These are phyloP conservation scores for Drosophila willistoni DNA, from an alignment of 1,140 invertebrate genomes.

Conservation along the genomic window DNA sequence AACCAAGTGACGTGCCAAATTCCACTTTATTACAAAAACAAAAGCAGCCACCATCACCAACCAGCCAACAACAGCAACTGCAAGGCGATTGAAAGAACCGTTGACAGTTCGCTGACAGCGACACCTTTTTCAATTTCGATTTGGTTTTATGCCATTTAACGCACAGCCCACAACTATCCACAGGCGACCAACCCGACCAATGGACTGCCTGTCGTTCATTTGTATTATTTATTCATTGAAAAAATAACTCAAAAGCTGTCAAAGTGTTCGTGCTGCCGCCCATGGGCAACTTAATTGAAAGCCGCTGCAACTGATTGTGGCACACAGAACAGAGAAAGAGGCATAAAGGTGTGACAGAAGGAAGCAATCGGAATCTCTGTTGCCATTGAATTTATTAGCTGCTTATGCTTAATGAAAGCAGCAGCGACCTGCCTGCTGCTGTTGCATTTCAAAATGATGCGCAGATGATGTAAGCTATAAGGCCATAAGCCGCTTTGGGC, in stretches of 20 bases:
- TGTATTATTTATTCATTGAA: constrained; percentile 58
- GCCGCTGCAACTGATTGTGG: constrained; percentile 10
- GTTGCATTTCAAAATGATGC: constrained; percentile 4
- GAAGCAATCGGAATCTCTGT: background rate
- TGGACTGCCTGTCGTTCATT: constrained; percentile 31
- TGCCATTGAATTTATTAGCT: constrained; percentile 44
- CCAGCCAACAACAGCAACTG: constrained; percentile 14
- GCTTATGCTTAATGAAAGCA: constrained; percentile 38
- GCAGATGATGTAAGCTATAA: constrained; percentile 3
- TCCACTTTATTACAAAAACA: constrained; percentile 74
- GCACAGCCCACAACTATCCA: constrained; percentile 39
- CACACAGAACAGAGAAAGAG: constrained; percentile 1
- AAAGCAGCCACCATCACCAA: constrained; percentile 17
- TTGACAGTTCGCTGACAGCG: constrained; percentile 62
- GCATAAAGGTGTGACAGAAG: background rate
- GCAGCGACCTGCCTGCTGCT: background rate
- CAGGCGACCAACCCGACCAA: background rate
- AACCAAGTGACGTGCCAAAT: constrained; percentile 74
- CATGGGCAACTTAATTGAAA: constrained; percentile 61
- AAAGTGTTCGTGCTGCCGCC: constrained; percentile 36
- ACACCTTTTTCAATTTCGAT: constrained; percentile 79
- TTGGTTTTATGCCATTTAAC: constrained; percentile 80
- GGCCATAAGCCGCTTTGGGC: constrained; percentile 39
- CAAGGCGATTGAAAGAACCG: constrained; percentile 38
- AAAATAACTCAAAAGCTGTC: constrained; percentile 72